Base-by-base conservation (phyloP, 23 tunicate genomes). In the Corella eumyota region DNA sequence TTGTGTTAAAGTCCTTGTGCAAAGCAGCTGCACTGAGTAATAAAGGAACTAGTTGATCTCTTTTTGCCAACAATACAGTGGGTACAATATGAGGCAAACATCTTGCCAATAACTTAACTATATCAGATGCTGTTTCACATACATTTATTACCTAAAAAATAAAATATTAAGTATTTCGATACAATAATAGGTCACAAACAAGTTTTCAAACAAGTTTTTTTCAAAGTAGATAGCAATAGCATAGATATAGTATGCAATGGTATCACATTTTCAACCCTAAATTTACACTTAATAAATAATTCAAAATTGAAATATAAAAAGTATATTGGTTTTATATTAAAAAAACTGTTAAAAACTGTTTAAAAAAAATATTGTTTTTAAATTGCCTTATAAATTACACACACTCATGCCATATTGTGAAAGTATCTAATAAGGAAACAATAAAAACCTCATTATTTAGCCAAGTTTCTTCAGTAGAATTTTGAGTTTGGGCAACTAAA, bases 31-130 rank as follows among this genome's bases (percentile, higher is more conserved):
- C 49, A 20, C 70, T 58, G 11, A 93, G 73, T 11, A 93, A 74
- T 20, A 93, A 64, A 24, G 99, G 99, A 27, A 93, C 67, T n/a
- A 93, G 75, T 49, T 74, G 86, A 36, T 79, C 96, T 20, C 96
- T 73, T 32, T 88, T 88, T 19, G 79, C 77, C n/a, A 88, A 61
- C 6, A 77, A 64, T 9, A 88, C 86, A 45, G 74, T 78, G 22
- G 86, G 86, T 1, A 88, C 75, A 67, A 88, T 79, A 20, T 88
- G 86, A 19, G 96, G 96, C 25, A 88, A 67, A 24, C 73, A 78
- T 2, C 75, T 72, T 1, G 90, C 52, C 37, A 88, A 35, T 9
- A 61, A 34, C 2, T 30, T 7, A 19, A 79, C 76, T 1, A 88
- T 32, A 0, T 88, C 90, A 0, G 54, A 60, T 15, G 88, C 20